These are phyloP conservation scores for Diadophis punctatus DNA, from an alignment of 2,113 vertebrate genomes.

Conservation along the genomic window DNA sequence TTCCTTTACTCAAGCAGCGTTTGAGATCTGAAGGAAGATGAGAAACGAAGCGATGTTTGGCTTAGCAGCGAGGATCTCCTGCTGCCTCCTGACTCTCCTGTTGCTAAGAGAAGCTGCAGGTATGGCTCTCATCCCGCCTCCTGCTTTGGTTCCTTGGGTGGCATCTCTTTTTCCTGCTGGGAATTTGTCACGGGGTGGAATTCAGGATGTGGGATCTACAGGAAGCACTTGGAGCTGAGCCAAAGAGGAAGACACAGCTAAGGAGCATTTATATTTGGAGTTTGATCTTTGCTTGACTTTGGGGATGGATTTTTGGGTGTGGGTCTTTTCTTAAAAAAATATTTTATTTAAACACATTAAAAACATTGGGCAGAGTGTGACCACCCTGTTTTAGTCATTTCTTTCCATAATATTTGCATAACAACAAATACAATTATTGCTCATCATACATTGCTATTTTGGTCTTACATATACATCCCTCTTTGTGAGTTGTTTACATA, in stretches of 20 bases:
- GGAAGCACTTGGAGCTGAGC: background rate
- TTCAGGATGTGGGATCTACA: background rate
- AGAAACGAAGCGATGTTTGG: no score
- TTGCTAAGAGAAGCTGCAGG: background rate
- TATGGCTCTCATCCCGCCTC: background rate
- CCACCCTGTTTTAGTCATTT: no score
- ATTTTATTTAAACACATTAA: no score
- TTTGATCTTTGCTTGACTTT: background rate
- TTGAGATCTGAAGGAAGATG: fast-evolving
- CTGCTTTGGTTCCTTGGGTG: background rate
- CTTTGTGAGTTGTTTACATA: no score
- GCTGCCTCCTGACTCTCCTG: background rate
- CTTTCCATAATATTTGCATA: no score
- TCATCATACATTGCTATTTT: no score
- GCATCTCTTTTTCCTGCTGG: background rate
- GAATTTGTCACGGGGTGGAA: background rate
- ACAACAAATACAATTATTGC: no score
- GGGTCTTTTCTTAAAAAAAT: no score
- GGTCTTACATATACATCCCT: no score
- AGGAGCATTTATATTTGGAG: background rate
- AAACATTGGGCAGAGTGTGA: no score
- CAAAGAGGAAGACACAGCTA: background rate
- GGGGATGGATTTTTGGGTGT: background rate
- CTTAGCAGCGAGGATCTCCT: background rate
- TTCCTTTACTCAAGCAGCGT: background rate